Percentiles rank a stretch among this genome's conserved stretches.
These are phyloP conservation scores for Clarias batrachus DNA, from an alignment of 2,113 vertebrate species.

Conservation along the genomic window DNA sequence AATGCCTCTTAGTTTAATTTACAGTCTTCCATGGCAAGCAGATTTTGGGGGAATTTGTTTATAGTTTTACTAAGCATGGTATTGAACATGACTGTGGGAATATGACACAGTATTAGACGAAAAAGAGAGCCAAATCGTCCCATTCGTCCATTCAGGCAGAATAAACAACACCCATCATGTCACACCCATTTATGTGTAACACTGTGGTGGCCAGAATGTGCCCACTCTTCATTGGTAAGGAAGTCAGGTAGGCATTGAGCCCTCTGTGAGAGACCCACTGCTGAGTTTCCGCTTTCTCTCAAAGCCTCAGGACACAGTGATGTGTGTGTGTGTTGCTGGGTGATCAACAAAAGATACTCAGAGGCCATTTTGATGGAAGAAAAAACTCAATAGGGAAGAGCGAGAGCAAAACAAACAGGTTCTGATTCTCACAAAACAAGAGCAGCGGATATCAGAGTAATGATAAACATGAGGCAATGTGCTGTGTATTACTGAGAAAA, in stretches of 20 bases:
- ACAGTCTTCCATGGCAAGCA: slow-evolving; percentile 16
- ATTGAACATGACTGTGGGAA: slow-evolving; percentile 42
- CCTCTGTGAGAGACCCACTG: slow-evolving; percentile 67
- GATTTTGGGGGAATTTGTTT: slow-evolving; percentile 9
- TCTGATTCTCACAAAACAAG: slow-evolving; percentile 58
- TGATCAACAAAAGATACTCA: slow-evolving; percentile 69
- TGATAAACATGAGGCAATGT: slow-evolving; percentile 11
- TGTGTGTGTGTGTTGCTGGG: slow-evolving; percentile 72
- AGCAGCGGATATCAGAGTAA: slow-evolving; percentile 29
- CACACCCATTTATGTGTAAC: slow-evolving; percentile 71
- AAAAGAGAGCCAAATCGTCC: slow-evolving; percentile 49
- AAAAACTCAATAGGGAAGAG: slow-evolving; percentile 66
- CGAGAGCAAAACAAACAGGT: slow-evolving; percentile 58
- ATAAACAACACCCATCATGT: slow-evolving; percentile 67
- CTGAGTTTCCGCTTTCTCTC: slow-evolving; percentile 69
- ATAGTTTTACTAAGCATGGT: slow-evolving; percentile 20
- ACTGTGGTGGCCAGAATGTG: slow-evolving; percentile 60
- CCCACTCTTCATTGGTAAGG: slow-evolving; percentile 75
- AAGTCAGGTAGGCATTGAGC: slow-evolving; percentile 73
- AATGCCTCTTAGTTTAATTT: slow-evolving; percentile 3
- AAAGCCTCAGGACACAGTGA: slow-evolving; percentile 70
- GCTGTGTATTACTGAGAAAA: slow-evolving; percentile 8
- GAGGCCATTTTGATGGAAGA: slow-evolving; percentile 64
- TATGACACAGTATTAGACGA: slow-evolving; percentile 33
- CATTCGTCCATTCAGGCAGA: slow-evolving; percentile 54